Base-by-base conservation (phyloP, 2,113 vertebrate species). In the Mirza zaza region DNA sequence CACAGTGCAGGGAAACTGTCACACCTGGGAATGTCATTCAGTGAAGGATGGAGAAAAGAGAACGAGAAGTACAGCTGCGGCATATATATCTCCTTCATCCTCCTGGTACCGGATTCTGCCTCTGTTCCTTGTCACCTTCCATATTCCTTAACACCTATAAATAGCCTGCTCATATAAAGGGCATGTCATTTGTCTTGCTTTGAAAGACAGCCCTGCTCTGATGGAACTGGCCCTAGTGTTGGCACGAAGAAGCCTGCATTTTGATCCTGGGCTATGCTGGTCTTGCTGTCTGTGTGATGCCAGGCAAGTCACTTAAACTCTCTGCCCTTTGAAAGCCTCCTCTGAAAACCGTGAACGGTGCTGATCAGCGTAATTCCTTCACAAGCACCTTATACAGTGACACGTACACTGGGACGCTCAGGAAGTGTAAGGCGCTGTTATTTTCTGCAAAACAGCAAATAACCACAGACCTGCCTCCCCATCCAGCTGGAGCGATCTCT, bases 111-210 rank as follows among this genome's bases (percentile, higher is more conserved):
- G 63, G 42, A 67, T 71, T 59, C 79, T 77, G 67, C 73, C 80
- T 80, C 57, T n/a, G 52, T 21, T 83, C 63, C 34, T 76, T 80
- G 76, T 67, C 32, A 83, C 88, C 95, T 91, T 94, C 82, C 70
- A 50, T 65, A 90, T 73, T 80, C 65, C 55, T 85, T 77, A 94
- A 77, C 18, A 73, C 29, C 85, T 96, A 94, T 88, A 86, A 92
- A 94, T 79, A 92, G 68, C 81, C 82, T 68, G 36, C 82, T 93
- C 45, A 45, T 45, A 12, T 2, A 45, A 76, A 93, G 59, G 57
- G 23, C 18, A 36, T 81, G 83, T 94, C 50, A 82, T 65, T 97
- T 88, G 75, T 90, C 77, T 91, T 79, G 89, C 7, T 79, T 67
- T 57, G 57, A 92, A 94, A 92, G 71, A 39, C 79, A 91, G 88